A percentile compares a stretch with the other conserved stretches of the same genome.
These are phyloP conservation scores for Fopius arisanus DNA, from an alignment of 1,140 invertebrate species.

Conservation along the genomic window DNA sequence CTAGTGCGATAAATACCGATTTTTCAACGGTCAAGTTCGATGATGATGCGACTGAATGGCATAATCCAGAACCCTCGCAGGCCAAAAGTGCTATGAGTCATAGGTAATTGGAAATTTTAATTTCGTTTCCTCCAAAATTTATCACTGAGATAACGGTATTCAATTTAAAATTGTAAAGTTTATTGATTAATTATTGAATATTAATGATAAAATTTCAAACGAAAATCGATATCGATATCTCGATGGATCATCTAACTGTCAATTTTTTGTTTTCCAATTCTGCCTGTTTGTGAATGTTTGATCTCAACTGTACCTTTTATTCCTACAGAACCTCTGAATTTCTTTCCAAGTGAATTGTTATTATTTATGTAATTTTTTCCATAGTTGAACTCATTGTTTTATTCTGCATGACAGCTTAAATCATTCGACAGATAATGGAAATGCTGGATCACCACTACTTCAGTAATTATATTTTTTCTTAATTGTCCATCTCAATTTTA, in stretches of 20 bases:
- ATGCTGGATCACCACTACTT: constrained; percentile 27
- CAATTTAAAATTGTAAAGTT: too few species aligned
- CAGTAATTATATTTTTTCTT: constrained; percentile 37
- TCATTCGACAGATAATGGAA: constrained; percentile 34
- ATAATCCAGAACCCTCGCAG: constrained; percentile 48
- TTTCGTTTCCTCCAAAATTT: not conserved
- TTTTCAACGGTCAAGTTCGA: constrained; percentile 75
- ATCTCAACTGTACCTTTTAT: too few species aligned
- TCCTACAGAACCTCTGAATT: not conserved
- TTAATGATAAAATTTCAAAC: constrained; percentile 14
- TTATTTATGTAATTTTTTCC: constrained; percentile 6
- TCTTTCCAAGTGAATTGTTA: not conserved
- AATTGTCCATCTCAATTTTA: constrained; percentile 8
- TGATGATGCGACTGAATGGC: constrained; percentile 59
- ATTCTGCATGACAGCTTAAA: constrained; percentile 39
- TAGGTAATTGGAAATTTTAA: constrained; percentile 43
- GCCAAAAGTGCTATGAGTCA: constrained; percentile 58
- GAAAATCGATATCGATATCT: not conserved
- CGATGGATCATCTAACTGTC: not conserved
- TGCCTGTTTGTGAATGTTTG: too few species aligned
- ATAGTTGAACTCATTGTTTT: constrained; percentile 16
- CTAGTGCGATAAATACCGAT: constrained; percentile 86
- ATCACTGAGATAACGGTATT: not conserved
- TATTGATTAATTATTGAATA: too few species aligned
- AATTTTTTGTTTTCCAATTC: not conserved